phyloP scores from a whole-genome alignment of 1,140 invertebrate species.

The Procambarus virginalis region DNA sequence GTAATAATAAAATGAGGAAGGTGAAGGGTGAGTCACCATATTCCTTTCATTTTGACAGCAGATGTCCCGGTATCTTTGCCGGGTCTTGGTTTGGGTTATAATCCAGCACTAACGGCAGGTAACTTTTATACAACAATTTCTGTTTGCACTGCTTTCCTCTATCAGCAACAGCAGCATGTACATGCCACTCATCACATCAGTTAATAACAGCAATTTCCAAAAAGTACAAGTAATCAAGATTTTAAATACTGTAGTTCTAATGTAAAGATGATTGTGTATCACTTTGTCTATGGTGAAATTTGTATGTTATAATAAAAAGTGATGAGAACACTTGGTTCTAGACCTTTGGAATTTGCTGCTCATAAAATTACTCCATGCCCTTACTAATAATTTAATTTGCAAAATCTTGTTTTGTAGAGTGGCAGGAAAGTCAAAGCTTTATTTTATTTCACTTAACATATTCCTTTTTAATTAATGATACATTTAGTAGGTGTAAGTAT shows the following conservation, averaged over 20 bases:
- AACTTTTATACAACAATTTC: slow-evolving; percentile 28
- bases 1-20: background rate
- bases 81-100: slow-evolving; percentile 64
- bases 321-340: background rate
- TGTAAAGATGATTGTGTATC: background rate
- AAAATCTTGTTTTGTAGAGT: background rate
- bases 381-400: background rate
- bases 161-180: slow-evolving; percentile 20
- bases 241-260: background rate
- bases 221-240: background rate
- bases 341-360: background rate
- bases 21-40: background rate
- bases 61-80: slow-evolving; percentile 62
- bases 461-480: background rate
- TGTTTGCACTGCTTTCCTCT: slow-evolving; percentile 17
- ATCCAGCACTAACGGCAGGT: slow-evolving; percentile 66
- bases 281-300: background rate
- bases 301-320: background rate
- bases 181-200: background rate
- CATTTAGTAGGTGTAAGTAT: background rate
- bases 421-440: background rate
- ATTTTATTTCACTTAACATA: background rate
- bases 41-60: slow-evolving; percentile 49
- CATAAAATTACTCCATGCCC: background rate
- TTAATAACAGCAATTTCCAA: slow-evolving; percentile 3